These are phyloP conservation scores for Chlorospingus flavigularis DNA, from an alignment of 2,797 vertebrate genomes.

Conservation along the genomic window DNA sequence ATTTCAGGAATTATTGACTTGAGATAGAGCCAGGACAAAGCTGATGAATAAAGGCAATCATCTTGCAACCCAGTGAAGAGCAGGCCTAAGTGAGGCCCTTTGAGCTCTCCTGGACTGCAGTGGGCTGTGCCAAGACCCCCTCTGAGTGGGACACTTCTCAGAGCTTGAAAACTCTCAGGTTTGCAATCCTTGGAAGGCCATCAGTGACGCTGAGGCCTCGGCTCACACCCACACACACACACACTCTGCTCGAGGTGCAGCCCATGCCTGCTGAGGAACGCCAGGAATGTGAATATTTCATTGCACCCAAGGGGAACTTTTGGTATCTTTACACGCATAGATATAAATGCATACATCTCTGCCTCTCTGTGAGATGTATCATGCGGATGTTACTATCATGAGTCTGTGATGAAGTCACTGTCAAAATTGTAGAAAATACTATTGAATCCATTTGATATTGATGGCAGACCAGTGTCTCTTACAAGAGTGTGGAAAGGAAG, in stretches of 20 bases:
- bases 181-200: not conserved
- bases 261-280: not conserved
- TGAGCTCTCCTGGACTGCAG: not conserved
- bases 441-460: not conserved
- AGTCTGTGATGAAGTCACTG: not conserved
- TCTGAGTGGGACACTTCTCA: not conserved
- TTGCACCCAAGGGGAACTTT: not conserved
- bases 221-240: not conserved
- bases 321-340: not conserved
- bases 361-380: not conserved
- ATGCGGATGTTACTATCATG: not conserved
- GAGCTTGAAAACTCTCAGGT: not conserved
- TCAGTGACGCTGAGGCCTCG: fast-evolving
- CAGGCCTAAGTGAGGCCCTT: not conserved
- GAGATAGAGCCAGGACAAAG: not conserved
- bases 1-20: not conserved
- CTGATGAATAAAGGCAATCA: not conserved
- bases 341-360: not conserved
- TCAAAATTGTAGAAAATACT: not conserved
- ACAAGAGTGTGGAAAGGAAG: not conserved
- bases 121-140: not conserved
- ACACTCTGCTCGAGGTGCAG: fast-evolving
- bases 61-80: not conserved
- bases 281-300: not conserved
- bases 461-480: not conserved